These are phyloP conservation scores for Ursus arctos DNA, from an alignment of 2,113 vertebrate species.

Conservation along the genomic window DNA sequence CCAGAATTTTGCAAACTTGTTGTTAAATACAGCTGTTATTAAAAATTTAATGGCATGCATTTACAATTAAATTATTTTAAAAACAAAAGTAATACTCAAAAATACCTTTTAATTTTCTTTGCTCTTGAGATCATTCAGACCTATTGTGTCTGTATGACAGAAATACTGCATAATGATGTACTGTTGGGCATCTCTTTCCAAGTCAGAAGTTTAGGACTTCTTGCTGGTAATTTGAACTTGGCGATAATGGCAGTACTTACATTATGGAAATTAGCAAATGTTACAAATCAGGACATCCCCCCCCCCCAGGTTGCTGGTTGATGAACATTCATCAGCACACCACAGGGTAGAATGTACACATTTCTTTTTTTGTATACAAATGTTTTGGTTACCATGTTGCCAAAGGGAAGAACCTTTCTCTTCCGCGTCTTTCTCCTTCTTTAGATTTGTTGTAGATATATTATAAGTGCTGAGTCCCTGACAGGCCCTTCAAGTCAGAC, in stretches of 20 bases:
- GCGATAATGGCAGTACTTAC: background rate
- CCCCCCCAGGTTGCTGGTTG: background rate
- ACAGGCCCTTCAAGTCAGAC: background rate
- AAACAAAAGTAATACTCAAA: background rate
- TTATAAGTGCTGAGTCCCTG: background rate
- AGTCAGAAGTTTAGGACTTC: background rate
- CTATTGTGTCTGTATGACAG: background rate
- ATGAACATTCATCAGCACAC: background rate
- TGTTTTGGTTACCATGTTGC: slow-evolving; percentile 21
- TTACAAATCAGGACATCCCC: background rate
- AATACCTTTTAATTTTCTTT: background rate
- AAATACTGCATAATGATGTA: background rate
- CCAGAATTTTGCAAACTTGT: slow-evolving; percentile 35
- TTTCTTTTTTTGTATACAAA: background rate
- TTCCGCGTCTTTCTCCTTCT: background rate
- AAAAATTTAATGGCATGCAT: background rate
- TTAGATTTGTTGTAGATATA: background rate
- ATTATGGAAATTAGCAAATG: background rate
- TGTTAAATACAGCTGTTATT: slow-evolving; percentile 7
- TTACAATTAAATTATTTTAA: background rate
- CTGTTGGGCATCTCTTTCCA: background rate
- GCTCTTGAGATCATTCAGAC: background rate
- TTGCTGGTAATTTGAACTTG: background rate
- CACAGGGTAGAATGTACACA: background rate
- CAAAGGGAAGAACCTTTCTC: background rate